phyloP scores from a whole-genome alignment of 2,797 vertebrate species.

The Dallia pectoralis region DNA sequence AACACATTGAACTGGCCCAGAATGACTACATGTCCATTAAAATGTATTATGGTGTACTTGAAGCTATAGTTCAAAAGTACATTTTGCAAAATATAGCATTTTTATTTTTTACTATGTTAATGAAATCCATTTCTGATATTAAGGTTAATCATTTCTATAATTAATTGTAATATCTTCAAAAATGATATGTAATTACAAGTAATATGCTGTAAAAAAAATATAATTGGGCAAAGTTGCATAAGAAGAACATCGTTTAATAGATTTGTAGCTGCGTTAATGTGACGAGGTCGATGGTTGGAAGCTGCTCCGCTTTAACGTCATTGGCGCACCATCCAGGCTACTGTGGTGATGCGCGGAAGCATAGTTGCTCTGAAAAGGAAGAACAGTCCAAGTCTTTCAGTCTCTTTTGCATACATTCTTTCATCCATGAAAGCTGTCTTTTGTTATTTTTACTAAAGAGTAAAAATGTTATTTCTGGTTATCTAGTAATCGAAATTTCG shows the following conservation, averaged over 20 bases:
- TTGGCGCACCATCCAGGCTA: constrained; percentile 56
- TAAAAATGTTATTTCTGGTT: constrained; percentile 44
- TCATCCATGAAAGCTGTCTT: neutral
- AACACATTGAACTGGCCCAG: neutral
- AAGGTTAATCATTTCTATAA: neutral
- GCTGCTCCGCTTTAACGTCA: constrained; percentile 62
- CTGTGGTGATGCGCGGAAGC: constrained; percentile 45
- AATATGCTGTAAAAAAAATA: neutral
- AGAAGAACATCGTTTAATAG: constrained; percentile 20
- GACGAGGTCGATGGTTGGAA: constrained; percentile 64
- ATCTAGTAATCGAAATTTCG: constrained; percentile 55
- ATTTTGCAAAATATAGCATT: neutral
- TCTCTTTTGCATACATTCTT: neutral
- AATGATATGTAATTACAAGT: neutral
- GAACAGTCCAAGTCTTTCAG: constrained; percentile 8
- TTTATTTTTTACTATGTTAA: neutral
- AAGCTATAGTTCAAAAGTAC: neutral
- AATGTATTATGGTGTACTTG: neutral
- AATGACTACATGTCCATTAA: neutral
- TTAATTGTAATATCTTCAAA: neutral
- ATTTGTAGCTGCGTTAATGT: constrained; percentile 25
- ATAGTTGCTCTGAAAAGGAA: constrained; percentile 41
- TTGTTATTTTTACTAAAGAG: constrained; percentile 14
- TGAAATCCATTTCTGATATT: neutral
- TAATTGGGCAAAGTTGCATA: neutral